Conservation (phyloP, 1,140 invertebrate genomes). For the Brachionus asplanchnoidis region DNA sequence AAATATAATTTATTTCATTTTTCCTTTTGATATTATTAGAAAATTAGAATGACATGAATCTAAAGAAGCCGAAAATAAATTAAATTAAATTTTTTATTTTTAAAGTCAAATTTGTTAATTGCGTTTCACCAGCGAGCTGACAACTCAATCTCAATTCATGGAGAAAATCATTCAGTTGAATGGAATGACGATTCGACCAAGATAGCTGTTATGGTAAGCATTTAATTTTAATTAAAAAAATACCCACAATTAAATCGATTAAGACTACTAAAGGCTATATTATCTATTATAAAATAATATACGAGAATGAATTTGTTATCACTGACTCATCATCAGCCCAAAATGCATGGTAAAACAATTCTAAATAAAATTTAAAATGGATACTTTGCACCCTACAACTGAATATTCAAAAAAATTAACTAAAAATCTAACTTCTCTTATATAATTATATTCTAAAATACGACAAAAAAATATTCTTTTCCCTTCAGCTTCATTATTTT, state of each 20-base stretch:
- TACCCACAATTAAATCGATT: background rate
- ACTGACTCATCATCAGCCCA: background rate
- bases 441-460: too few relatives aligned
- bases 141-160: constrained; percentile 36
- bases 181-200: constrained; percentile 24
- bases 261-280: constrained; percentile 35
- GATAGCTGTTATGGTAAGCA: constrained; percentile 23
- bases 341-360: background rate
- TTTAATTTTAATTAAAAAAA: background rate
- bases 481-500: too few relatives aligned
- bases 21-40: too few relatives aligned
- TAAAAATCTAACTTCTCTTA: too few relatives aligned
- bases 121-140: constrained; percentile 33
- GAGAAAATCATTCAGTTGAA: constrained; percentile 28
- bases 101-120: constrained; percentile 10
- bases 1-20: too few relatives aligned
- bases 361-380: too few relatives aligned
- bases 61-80: background rate
- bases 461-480: too few relatives aligned
- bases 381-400: too few relatives aligned
- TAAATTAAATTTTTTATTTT: background rate
- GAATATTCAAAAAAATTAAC: too few relatives aligned
- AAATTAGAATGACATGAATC: too few relatives aligned
- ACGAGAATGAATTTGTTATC: constrained; percentile 29
- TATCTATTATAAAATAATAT: constrained; percentile 20